A percentile compares a stretch with the other conserved stretches of the same genome.
These are phyloP conservation scores for Synergus gifuensis DNA, from an alignment of 2,888 invertebrate genomes.

Conservation along the genomic window DNA sequence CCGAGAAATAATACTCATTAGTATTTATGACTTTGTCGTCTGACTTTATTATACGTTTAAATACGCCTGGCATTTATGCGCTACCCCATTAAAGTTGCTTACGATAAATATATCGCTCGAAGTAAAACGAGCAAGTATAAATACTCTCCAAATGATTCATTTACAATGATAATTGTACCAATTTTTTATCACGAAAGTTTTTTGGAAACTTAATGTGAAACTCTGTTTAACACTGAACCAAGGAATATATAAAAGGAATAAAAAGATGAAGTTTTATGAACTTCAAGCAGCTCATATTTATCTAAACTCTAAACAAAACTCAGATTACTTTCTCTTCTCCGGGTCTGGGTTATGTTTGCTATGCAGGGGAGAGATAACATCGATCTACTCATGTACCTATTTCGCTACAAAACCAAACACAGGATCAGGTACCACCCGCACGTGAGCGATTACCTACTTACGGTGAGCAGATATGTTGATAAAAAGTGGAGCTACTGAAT, in stretches of 20 bases:
- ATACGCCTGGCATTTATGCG: constrained; percentile 25
- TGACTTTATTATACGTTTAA: constrained; percentile 33
- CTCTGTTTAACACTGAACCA: too few relatives aligned
- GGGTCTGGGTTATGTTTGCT: constrained; percentile 55
- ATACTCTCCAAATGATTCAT: constrained; percentile 4
- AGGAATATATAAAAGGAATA: too few relatives aligned
- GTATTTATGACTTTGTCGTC: constrained; percentile 27
- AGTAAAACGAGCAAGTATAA: not conserved
- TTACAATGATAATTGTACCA: constrained; percentile 10
- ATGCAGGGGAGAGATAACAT: constrained; percentile 52
- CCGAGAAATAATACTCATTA: constrained; percentile 27
- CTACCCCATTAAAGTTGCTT: constrained; percentile 31
- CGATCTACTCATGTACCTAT: constrained; percentile 49
- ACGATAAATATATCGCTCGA: constrained; percentile 7
- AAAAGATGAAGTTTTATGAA: not conserved
- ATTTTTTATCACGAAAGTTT: not conserved
- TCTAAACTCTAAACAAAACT: constrained; percentile 48
- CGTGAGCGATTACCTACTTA: constrained; percentile 48
- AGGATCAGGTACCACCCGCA: constrained; percentile 54
- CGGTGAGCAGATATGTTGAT: constrained; percentile 25
- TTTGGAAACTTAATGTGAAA: too few relatives aligned
- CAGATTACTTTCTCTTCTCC: constrained; percentile 55
- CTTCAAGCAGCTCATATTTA: constrained; percentile 5
- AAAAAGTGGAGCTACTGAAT: constrained; percentile 39
- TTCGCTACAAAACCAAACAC: constrained; percentile 51